Percentiles rank a stretch among this genome's conserved stretches.
These are phyloP conservation scores for Meloidogyne floridensis DNA, from an alignment of 1,140 invertebrate species.

Conservation along the genomic window DNA sequence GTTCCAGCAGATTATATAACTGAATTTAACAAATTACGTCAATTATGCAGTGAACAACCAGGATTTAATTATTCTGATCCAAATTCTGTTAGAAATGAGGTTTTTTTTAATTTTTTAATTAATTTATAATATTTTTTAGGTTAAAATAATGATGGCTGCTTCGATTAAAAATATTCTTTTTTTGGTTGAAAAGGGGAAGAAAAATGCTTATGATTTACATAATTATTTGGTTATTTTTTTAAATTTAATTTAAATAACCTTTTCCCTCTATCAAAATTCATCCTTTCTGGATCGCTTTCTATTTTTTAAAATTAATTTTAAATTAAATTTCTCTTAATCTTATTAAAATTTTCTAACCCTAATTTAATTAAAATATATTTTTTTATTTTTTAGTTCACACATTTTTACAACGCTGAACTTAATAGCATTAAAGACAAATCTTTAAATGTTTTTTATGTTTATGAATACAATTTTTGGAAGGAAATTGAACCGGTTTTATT, in stretches of 20 bases:
- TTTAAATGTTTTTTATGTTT: conserved; percentile 50
- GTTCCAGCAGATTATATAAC: conserved; percentile 33
- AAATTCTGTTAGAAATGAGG: not conserved
- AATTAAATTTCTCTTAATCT: too few relatives aligned
- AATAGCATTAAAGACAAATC: conserved; percentile 19
- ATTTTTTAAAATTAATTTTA: too few relatives aligned
- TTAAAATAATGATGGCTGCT: conserved; percentile 35
- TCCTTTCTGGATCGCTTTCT: too few relatives aligned
- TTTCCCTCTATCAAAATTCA: too few relatives aligned
- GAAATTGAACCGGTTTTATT: conserved; percentile 32
- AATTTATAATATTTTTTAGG: conserved; percentile 29
- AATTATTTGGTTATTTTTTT: conserved; percentile 50
- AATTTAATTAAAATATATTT: not conserved
- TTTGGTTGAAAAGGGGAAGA: conserved; percentile 50
- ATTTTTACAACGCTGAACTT: conserved; percentile 60
- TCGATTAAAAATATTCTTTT: conserved; percentile 45
- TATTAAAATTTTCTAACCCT: not conserved
- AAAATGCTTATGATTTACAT: conserved; percentile 32
- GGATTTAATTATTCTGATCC: conserved; percentile 11
- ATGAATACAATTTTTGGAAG: conserved; percentile 38
- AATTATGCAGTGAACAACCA: not conserved
- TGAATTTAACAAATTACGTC: conserved; percentile 8
- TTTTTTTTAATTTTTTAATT: conserved; percentile 1
- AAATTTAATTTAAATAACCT: not conserved
- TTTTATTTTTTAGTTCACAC: conserved; percentile 48